These are phyloP conservation scores for Macrotis lagotis DNA, from an alignment of 2,113 vertebrate species.

Conservation along the genomic window DNA sequence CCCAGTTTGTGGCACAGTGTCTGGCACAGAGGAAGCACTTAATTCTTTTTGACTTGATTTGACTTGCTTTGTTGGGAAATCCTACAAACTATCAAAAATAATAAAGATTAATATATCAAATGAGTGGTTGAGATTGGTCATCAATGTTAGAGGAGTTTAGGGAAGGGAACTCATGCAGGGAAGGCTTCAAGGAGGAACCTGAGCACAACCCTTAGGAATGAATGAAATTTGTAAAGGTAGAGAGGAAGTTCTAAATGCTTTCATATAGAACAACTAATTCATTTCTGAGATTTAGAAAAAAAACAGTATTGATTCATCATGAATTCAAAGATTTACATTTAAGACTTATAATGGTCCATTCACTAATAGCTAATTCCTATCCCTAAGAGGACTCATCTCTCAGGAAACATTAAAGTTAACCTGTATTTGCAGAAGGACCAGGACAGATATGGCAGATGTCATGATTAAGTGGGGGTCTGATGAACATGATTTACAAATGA, in stretches of 20 bases:
- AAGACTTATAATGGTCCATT: neutral
- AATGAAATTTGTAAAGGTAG: neutral
- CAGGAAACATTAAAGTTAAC: constrained; percentile 13
- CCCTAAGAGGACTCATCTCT: constrained; percentile 22
- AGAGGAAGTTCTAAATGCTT: neutral
- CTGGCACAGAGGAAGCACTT: neutral
- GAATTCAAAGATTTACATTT: neutral
- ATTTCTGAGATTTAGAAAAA: constrained; percentile 18
- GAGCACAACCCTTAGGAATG: neutral
- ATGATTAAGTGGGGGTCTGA: constrained; percentile 10
- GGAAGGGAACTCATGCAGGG: neutral
- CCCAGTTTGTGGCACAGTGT: neutral
- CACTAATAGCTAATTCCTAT: constrained; percentile 16
- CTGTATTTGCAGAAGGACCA: neutral
- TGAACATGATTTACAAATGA: constrained; percentile 28
- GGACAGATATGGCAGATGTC: constrained; percentile 17
- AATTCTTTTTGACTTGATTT: neutral
- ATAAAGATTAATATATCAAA: neutral
- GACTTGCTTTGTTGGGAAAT: neutral
- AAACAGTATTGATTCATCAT: neutral
- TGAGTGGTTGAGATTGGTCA: neutral
- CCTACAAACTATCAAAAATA: neutral
- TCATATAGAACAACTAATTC: neutral
- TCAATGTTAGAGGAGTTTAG: neutral
- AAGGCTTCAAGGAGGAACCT: neutral